Percentiles rank a stretch among this genome's conserved stretches.
Conservation (phyloP, 1,140 invertebrate genomes). For the Drosophila kanapiae region DNA sequence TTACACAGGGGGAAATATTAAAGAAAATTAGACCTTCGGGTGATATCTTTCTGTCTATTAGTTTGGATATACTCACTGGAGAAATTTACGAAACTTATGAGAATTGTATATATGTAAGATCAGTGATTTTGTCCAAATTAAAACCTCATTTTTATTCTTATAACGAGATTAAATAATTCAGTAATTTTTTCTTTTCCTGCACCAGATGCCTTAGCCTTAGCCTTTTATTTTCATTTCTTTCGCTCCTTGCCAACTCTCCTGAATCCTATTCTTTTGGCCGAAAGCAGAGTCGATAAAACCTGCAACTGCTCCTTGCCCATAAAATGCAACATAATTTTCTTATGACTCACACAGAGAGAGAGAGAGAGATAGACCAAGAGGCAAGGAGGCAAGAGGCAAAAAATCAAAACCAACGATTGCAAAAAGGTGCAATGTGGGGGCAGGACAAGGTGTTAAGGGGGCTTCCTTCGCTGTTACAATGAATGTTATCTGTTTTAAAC, state of each 20-base stretch:
- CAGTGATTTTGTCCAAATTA: not conserved
- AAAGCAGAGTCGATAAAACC: slow-evolving; percentile 68
- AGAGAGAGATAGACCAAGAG: slow-evolving; percentile 11
- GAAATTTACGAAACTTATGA: too few relatives aligned
- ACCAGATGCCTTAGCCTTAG: slow-evolving; percentile 8
- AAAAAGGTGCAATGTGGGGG: slow-evolving; percentile 2
- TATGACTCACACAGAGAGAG: slow-evolving; percentile 70
- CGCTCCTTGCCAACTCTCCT: slow-evolving; percentile 45
- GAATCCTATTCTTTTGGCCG: slow-evolving; percentile 35
- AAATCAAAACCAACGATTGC: slow-evolving; percentile 44
- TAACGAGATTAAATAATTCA: not conserved
- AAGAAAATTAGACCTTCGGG: too few relatives aligned
- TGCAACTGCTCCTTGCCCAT: slow-evolving; percentile 58
- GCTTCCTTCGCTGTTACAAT: slow-evolving; percentile 60
- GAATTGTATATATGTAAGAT: too few relatives aligned
- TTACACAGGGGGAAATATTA: slow-evolving; percentile 3
- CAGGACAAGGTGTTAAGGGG: slow-evolving; percentile 22
- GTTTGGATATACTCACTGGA: too few relatives aligned
- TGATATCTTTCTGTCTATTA: not conserved
- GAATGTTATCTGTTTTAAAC: slow-evolving; percentile 81
- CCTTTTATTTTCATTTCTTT: not conserved
- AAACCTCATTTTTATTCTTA: too few relatives aligned
- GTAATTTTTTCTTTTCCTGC: not conserved
- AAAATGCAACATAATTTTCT: slow-evolving; percentile 84
- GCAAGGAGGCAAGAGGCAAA: slow-evolving; percentile 1